phyloP scores from a whole-genome alignment of 1,140 invertebrate species.

The Lepidurus couesii region DNA sequence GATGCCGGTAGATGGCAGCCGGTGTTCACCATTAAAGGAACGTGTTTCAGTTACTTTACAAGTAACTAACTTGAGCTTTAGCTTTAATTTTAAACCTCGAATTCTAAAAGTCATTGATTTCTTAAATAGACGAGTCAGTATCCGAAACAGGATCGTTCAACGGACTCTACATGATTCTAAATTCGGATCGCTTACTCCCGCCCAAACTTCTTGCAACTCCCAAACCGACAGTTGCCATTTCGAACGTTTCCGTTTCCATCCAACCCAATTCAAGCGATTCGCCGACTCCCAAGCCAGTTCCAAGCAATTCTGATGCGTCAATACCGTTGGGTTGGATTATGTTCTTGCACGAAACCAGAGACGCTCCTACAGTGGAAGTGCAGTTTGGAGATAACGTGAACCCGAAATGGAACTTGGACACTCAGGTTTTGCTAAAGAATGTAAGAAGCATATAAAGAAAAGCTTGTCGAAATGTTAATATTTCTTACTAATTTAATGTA shows the following conservation, averaged over 20 bases:
- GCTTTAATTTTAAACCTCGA: not conserved
- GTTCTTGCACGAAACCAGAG: conserved; percentile 1
- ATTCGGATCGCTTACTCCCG: not conserved
- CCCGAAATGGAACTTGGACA: conserved; percentile 25
- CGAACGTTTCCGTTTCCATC: not conserved
- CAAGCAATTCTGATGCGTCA: not conserved
- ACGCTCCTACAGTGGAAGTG: conserved; percentile 6
- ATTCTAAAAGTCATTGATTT: not conserved
- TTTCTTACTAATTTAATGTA: not conserved
- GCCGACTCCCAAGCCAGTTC: not conserved
- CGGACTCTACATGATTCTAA: conserved; percentile 30
- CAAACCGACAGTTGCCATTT: not conserved
- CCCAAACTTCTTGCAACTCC: not conserved
- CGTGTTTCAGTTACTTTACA: conserved; percentile 24
- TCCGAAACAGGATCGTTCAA: conserved; percentile 31
- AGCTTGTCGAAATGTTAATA: not conserved
- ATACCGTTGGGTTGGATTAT: not conserved
- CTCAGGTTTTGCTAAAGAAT: not conserved
- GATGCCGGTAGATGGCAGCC: conserved; percentile 23
- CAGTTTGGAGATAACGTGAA: conserved; percentile 23
- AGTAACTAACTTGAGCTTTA: not conserved
- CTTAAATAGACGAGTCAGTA: not conserved
- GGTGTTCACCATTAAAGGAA: conserved; percentile 24
- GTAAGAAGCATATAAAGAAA: not conserved
- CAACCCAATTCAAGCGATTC: not conserved